Evolutionary conservation across 1,140 invertebrate genomes (phyloP), one percentile per base, ranked within the genome.

Genomic region (Lordiphosa mommai): DNA sequence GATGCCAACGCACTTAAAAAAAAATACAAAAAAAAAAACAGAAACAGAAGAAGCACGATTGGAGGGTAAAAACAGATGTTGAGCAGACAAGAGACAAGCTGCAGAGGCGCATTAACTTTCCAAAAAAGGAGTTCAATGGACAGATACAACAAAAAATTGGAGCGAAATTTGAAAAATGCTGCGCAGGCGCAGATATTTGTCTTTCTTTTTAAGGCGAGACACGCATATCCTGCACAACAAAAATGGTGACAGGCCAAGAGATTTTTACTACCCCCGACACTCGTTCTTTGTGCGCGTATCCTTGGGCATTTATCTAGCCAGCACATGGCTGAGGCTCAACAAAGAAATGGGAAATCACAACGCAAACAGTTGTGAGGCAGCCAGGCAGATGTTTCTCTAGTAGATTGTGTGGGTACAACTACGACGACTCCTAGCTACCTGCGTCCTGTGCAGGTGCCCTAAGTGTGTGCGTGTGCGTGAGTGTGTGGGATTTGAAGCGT

Each of bases 331-430:
- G 23, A 27, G 23, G 37, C 46, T 56, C 55, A 46, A 80, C 74
- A 80, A 80, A 71, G 71, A 52, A 72, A 65, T 72, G 70, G 76
- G 58, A 84, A 82, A 82, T 82, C 76, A 76, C 77, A 50, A 59
- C 43, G 64, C 64, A 67, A 38, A 44, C 16, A 70, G 5, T 32
- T 14, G 30, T 32, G 10, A 9, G 9, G n/a, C 8, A 20, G 37
- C 20, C 27, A 23, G 71, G 77, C 76, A 82, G 76, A 82, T 82
- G 77, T 82, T 82, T 82, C 17, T 56, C 51, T 59, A 49, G 34
- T 53, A 52, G 61, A 74, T 74, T 67, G 47, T 30, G 57, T 61
- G 56, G 49, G 29, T 36, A 32, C 33, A 37, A 13, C 40, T 8
- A 41, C 33, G 27, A 43, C 17, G 27, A 43, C 17, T 55, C 37